phyloP scores from a whole-genome alignment of 1,140 invertebrate species.

The Tribolium castaneum region DNA sequence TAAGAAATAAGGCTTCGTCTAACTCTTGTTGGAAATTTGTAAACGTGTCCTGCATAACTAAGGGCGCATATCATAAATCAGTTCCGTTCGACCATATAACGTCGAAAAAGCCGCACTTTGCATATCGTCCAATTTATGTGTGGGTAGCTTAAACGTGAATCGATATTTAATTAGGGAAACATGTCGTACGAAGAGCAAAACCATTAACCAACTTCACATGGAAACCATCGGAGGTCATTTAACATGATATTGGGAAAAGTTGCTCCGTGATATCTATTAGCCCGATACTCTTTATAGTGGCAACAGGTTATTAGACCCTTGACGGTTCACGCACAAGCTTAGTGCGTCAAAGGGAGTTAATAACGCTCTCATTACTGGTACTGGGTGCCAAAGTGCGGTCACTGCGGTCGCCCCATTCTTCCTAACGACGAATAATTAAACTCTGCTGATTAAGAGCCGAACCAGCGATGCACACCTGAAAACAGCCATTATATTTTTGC shows the following conservation, averaged over 20 bases:
- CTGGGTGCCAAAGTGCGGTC: constrained; percentile 16
- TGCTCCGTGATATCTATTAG: constrained; percentile 12
- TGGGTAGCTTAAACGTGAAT: constrained; percentile 6
- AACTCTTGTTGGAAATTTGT: neutral
- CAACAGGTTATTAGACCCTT: constrained; percentile 37
- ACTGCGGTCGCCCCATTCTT: constrained; percentile 14
- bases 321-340: constrained; percentile 30
- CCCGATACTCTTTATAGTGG: constrained; percentile 17
- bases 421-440: constrained; percentile 10
- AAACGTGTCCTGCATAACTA: neutral
- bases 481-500: constrained; percentile 8
- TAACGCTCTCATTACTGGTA: constrained; percentile 29
- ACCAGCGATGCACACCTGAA: constrained; percentile 15
- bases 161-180: constrained; percentile 32
- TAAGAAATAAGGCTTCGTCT: neutral
- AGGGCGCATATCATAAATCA: neutral
- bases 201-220: neutral
- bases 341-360: constrained; percentile 38
- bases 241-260: constrained; percentile 1
- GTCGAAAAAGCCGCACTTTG: constrained; percentile 22
- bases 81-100: constrained; percentile 1
- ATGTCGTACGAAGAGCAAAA: constrained; percentile 9
- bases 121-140: constrained; percentile 23
- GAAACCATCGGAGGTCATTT: constrained; percentile 9
- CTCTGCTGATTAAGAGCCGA: neutral